Evolutionary conservation across 2,113 vertebrate genomes (phyloP).

Genomic region (Aix galericulata): DNA sequence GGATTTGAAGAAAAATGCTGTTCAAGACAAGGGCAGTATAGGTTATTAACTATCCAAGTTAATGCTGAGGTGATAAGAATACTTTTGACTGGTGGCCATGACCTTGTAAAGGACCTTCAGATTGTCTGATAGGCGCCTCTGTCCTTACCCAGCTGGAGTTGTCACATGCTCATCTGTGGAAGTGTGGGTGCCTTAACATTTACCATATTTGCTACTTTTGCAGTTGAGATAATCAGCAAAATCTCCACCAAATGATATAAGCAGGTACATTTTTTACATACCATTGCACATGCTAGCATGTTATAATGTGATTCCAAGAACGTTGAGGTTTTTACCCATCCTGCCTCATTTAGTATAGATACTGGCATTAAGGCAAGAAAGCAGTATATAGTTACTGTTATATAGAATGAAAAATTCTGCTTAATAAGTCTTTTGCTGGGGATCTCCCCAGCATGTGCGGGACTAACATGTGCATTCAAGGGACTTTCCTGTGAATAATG

Average conservation of each 20-base stretch:
- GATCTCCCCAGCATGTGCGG: neutral
- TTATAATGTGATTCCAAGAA: neutral
- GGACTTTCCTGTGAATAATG: neutral
- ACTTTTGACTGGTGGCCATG: neutral
- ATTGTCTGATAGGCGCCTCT: neutral
- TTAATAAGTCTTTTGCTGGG: neutral
- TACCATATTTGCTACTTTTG: neutral
- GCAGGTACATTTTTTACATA: neutral
- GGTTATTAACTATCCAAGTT: neutral
- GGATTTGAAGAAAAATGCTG: neutral
- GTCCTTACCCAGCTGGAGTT: neutral
- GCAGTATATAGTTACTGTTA: neutral
- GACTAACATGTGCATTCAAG: neutral
- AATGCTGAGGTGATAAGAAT: neutral
- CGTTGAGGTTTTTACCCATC: neutral
- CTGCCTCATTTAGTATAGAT: neutral
- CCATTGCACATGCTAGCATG: neutral
- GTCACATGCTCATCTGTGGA: neutral
- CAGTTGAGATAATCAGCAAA: neutral
- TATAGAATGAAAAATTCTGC: neutral
- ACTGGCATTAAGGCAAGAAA: neutral
- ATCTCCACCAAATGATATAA: neutral
- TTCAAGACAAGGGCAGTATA: neutral
- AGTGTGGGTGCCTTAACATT: neutral
- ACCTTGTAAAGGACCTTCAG: neutral